These are phyloP conservation scores for Palythoa grandiflora DNA, from an alignment of 92 coral and sea anemone species.

Conservation along the genomic window DNA sequence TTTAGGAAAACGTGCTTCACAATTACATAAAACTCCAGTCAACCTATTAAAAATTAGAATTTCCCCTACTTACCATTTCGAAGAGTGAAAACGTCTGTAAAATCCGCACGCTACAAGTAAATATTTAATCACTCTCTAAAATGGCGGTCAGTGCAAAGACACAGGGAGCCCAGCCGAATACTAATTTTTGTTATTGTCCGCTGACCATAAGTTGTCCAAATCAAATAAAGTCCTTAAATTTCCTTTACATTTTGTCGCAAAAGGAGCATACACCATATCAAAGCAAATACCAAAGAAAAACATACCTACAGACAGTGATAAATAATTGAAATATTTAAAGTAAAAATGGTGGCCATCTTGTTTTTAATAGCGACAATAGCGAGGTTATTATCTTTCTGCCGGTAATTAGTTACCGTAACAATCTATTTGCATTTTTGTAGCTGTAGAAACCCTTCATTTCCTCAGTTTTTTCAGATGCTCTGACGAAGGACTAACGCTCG, in stretches of 20 bases:
- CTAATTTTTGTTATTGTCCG: background rate
- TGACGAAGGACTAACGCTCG: no score
- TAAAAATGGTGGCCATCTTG: background rate
- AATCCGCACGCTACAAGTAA: background rate
- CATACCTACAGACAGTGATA: background rate
- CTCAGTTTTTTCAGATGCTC: no score
- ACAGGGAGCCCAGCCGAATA: background rate
- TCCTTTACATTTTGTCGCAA: slow-evolving; percentile 37
- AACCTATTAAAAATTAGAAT: background rate
- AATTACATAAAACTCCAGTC: background rate
- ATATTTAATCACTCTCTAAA: background rate
- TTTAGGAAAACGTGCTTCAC: background rate
- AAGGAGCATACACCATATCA: slow-evolving; percentile 15
- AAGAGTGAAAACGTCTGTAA: background rate
- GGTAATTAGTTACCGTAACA: no score
- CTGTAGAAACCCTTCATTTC: no score
- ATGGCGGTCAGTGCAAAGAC: background rate
- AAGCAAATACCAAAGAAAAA: background rate
- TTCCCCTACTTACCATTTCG: no score
- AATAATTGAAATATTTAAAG: background rate
- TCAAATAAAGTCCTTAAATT: slow-evolving; percentile 28
- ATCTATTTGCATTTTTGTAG: background rate
- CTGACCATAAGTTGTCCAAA: slow-evolving; percentile 43
- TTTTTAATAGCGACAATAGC: no score
- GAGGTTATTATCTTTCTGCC: no score